Evolutionary conservation across 2,888 invertebrate genomes (phyloP).

Genomic region (Smittia sp.): DNA sequence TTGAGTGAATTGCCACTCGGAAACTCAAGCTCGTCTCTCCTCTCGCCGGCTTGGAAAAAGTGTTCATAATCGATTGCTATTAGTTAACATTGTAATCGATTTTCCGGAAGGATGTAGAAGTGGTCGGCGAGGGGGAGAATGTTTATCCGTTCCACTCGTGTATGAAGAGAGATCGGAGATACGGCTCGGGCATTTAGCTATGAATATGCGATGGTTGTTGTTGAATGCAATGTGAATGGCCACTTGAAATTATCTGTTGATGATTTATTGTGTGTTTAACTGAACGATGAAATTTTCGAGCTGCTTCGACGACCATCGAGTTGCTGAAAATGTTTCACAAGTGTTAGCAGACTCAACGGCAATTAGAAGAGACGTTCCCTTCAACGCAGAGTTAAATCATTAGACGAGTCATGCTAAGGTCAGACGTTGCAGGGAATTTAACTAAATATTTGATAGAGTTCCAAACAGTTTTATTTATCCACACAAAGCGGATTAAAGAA

Average conservation of each 20-base stretch:
- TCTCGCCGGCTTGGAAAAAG: background rate
- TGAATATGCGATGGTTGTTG: background rate
- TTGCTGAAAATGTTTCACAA: too few species aligned
- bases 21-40: background rate
- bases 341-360: too few species aligned
- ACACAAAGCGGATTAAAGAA: too few species aligned
- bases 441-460: too few species aligned
- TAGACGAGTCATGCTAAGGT: too few species aligned
- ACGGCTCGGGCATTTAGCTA: background rate
- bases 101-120: background rate
- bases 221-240: conserved; percentile 28
- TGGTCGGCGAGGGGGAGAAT: background rate
- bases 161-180: conserved; percentile 7
- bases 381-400: too few species aligned
- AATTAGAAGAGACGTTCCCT: too few species aligned
- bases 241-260: conserved; percentile 39
- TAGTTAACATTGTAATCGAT: conserved; percentile 22
- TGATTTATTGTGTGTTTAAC: conserved; percentile 39
- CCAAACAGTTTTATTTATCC: too few species aligned
- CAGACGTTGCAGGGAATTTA: too few species aligned
- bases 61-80: background rate
- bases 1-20: background rate
- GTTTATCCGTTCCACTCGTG: background rate
- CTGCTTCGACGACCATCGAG: background rate
- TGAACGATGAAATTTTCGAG: conserved; percentile 26